Evolutionary conservation across 2,113 vertebrate species (phyloP).

Genomic region (Sander lucioperca): DNA sequence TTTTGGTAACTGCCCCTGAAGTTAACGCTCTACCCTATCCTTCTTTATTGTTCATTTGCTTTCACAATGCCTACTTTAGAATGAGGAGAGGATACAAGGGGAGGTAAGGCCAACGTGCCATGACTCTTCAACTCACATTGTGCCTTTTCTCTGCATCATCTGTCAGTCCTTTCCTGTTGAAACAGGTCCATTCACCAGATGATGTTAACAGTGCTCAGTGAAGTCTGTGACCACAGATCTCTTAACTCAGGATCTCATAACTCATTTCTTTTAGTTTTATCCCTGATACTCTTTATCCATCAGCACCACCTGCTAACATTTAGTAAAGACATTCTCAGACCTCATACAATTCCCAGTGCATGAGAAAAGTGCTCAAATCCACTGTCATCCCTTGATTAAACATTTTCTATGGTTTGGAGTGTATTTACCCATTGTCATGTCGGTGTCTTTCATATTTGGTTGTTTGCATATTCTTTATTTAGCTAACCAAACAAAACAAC

Average conservation of each 20-base stretch:
- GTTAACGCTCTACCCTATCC: constrained; percentile 29
- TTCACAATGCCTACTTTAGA: constrained; percentile 86
- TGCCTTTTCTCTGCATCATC: constrained; percentile 22
- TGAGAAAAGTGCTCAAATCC: constrained; percentile 20
- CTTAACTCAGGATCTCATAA: constrained; percentile 39
- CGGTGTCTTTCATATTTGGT: constrained; percentile 5
- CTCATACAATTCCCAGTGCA: constrained; percentile 43
- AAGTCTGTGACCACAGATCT: constrained; percentile 3
- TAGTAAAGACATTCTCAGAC: constrained; percentile 31
- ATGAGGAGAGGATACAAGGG: constrained; percentile 98
- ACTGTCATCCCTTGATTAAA: constrained; percentile 12
- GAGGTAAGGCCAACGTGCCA: constrained; percentile 88
- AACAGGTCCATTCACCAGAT: constrained; percentile 29
- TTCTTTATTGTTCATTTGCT: constrained; percentile 72
- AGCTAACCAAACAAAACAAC: constrained; percentile 10
- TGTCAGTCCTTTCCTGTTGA: constrained; percentile 56
- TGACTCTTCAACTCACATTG: constrained; percentile 19
- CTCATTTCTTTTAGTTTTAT: constrained; percentile 48
- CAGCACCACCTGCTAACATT: constrained; percentile 31
- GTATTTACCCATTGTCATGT: background rate
- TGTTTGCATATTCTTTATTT: background rate
- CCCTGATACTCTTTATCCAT: constrained; percentile 39
- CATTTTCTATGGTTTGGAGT: background rate
- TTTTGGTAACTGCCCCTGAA: constrained; percentile 5
- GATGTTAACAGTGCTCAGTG: constrained; percentile 17